These are phyloP conservation scores for Lepus europaeus DNA, from an alignment of 2,113 vertebrate species.

Conservation along the genomic window DNA sequence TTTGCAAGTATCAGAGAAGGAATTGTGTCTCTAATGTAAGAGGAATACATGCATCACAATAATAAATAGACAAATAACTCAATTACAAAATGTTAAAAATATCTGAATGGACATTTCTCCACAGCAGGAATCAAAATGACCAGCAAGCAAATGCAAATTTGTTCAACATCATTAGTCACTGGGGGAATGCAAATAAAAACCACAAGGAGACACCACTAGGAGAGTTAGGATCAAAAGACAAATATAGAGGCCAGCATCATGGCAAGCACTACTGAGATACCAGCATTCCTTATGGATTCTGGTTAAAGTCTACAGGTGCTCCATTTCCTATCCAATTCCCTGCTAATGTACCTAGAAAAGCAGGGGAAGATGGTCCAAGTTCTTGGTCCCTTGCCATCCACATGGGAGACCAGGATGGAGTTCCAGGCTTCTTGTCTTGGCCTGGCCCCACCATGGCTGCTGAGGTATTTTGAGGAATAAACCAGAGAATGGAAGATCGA, in stretches of 20 bases:
- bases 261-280: too few species aligned
- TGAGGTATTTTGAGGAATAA: too few species aligned
- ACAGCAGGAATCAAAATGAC: background rate
- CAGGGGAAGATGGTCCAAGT: too few species aligned
- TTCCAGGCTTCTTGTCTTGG: too few species aligned
- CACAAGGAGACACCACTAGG: background rate
- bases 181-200: background rate
- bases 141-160: background rate
- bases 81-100: background rate
- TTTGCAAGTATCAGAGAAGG: background rate
- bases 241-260: background rate
- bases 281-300: too few species aligned
- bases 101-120: background rate
- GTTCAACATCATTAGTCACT: background rate
- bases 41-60: background rate
- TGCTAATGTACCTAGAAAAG: too few species aligned
- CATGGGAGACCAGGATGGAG: too few species aligned
- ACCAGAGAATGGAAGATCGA: too few species aligned
- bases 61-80: background rate
- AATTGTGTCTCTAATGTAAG: background rate
- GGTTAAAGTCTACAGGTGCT: too few species aligned
- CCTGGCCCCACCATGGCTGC: too few species aligned
- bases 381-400: too few species aligned
- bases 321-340: too few species aligned
- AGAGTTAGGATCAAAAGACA: background rate